Conservation (phyloP, 2,888 invertebrate genomes). For the Protula sp. region DNA sequence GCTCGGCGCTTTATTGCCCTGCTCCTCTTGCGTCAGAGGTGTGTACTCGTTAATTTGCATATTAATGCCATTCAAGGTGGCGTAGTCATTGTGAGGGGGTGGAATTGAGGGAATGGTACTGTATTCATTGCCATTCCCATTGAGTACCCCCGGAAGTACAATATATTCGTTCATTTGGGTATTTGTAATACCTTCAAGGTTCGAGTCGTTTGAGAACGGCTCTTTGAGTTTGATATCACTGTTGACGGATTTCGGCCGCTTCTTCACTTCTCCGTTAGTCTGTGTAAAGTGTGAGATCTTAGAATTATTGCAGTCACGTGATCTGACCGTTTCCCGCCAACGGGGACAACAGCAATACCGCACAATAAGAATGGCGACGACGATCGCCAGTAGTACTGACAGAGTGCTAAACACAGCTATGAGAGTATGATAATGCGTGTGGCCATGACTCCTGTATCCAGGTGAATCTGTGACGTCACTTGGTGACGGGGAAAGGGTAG, state of each 20-base stretch:
- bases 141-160: not conserved
- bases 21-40: not conserved
- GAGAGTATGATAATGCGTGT: no score
- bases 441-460: no score
- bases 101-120: no score
- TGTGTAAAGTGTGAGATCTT: not conserved
- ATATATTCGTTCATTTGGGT: not conserved
- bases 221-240: constrained; percentile 9
- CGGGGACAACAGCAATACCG: no score
- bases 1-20: not conserved
- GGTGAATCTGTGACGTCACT: no score
- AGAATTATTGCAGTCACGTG: no score
- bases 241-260: constrained; percentile 11
- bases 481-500: no score
- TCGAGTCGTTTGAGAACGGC: constrained; percentile 3
- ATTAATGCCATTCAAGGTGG: not conserved
- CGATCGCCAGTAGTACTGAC: no score
- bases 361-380: no score
- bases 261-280: not conserved
- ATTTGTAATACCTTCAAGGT: not conserved
- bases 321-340: no score
- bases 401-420: no score
- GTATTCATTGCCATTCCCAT: not conserved
- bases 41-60: not conserved
- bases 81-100: not conserved